phyloP scores from a whole-genome alignment of 37 sponge, comb jelly and placozoan genomes.

The Chondrilla cf. caribensis region DNA sequence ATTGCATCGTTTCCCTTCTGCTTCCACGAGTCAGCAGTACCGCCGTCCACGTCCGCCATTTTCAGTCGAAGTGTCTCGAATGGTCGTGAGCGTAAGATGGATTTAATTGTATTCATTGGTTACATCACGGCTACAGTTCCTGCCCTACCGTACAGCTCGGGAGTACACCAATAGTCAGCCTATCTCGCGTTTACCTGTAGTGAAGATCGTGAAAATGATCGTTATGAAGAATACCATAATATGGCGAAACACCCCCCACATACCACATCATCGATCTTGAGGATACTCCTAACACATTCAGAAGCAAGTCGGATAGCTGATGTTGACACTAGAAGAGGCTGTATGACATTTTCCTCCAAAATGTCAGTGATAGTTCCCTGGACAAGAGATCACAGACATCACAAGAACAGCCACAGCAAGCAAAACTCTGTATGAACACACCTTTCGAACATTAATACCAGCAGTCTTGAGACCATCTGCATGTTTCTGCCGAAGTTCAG shows the following conservation, averaged over 20 bases:
- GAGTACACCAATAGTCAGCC: not conserved
- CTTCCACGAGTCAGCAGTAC: slow-evolving; percentile 46
- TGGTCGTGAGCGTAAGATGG: no score
- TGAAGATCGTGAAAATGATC: not conserved
- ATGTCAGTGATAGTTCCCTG: slow-evolving; percentile 93
- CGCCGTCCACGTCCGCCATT: slow-evolving; percentile 30
- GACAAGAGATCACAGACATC: not conserved
- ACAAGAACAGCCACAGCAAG: not conserved
- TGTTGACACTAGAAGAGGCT: slow-evolving; percentile 92
- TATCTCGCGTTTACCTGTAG: slow-evolving; percentile 26
- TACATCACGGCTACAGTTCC: no score
- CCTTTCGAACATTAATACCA: slow-evolving; percentile 98
- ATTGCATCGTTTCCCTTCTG: slow-evolving; percentile 56
- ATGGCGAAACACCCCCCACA: no score
- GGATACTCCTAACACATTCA: slow-evolving; percentile 94
- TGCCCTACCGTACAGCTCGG: no score
- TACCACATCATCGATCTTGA: slow-evolving; percentile 98
- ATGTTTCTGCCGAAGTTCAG: slow-evolving; percentile 94
- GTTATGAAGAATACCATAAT: no score
- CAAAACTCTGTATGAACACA: no score
- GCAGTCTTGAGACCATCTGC: slow-evolving; percentile 85
- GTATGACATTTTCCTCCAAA: slow-evolving; percentile 94
- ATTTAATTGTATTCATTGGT: no score
- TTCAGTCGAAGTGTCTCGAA: no score
- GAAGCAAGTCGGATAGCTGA: slow-evolving; percentile 89